A percentile compares a stretch with the other conserved stretches of the same genome.
Conservation (phyloP, 92 coral and sea anemone species). For the Epizoanthus fatuus region DNA sequence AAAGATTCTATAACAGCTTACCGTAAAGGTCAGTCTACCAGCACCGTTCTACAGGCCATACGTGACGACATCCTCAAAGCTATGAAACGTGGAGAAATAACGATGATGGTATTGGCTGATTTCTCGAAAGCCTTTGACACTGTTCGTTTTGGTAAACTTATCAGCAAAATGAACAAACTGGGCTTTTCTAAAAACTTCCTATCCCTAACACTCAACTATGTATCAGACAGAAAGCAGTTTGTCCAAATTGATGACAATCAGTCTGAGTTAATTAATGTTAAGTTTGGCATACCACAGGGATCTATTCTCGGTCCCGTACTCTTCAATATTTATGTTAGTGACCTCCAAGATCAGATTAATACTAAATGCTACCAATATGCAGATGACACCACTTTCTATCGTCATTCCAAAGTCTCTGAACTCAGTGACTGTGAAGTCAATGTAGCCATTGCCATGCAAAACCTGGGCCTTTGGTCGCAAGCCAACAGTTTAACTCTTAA, state of each 20-base stretch:
- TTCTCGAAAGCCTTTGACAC: neutral
- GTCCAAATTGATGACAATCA: too few relatives aligned
- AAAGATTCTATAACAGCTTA: constrained; percentile 30
- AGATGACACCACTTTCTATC: neutral
- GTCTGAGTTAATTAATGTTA: too few relatives aligned
- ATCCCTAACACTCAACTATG: too few relatives aligned
- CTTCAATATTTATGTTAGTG: neutral
- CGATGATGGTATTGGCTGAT: constrained; percentile 16
- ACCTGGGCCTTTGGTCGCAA: too few relatives aligned
- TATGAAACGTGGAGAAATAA: constrained; percentile 36
- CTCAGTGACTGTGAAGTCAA: neutral
- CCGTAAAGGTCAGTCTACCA: constrained; percentile 63
- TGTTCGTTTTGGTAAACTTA: neutral
- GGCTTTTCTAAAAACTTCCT: too few relatives aligned
- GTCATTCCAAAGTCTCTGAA: neutral
- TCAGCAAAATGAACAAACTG: too few relatives aligned
- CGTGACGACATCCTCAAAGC: constrained; percentile 46
- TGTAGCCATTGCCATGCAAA: neutral
- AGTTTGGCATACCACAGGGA: too few relatives aligned
- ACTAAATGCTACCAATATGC: neutral
- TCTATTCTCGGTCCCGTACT: too few relatives aligned
- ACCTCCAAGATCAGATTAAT: neutral
- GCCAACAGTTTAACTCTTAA: too few relatives aligned
- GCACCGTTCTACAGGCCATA: constrained; percentile 46
- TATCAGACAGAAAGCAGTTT: too few relatives aligned